Conservation (phyloP, 1,140 invertebrate genomes). For the Cherax destructor region DNA sequence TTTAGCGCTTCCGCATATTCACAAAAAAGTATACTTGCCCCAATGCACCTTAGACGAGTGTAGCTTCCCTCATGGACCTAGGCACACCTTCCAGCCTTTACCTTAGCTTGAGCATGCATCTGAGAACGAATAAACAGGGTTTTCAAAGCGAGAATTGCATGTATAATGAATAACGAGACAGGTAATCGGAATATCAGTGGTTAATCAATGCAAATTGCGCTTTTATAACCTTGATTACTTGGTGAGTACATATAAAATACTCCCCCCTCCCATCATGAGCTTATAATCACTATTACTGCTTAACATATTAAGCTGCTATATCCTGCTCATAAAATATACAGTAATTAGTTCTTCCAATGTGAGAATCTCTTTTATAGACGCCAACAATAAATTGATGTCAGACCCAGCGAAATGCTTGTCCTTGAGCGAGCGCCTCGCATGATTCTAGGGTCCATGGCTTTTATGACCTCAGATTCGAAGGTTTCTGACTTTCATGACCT, state of each 20-base stretch:
- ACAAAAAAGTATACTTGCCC: too few relatives aligned
- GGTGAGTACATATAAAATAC: conserved; percentile 62
- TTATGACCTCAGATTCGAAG: not conserved
- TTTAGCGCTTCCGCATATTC: too few relatives aligned
- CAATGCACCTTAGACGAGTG: too few relatives aligned
- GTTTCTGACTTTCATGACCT: too few relatives aligned
- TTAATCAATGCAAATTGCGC: conserved; percentile 64
- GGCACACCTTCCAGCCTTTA: not conserved
- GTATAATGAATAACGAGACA: conserved; percentile 59
- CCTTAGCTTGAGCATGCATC: not conserved
- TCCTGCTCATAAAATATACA: conserved; percentile 43
- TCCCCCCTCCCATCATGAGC: conserved; percentile 25
- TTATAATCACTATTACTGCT: conserved; percentile 63
- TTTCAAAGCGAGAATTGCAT: conserved; percentile 52
- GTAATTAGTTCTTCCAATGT: conserved; percentile 46
- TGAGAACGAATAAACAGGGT: not conserved
- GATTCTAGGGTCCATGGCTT: not conserved
- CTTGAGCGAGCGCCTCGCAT: not conserved
- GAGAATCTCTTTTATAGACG: conserved; percentile 24
- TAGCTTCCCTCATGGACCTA: not conserved
- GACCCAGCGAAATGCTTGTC: not conserved
- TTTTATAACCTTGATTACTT: conserved; percentile 53
- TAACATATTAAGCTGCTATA: conserved; percentile 50
- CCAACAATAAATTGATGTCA: conserved; percentile 14
- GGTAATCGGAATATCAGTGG: conserved; percentile 62